Base-by-base conservation (phyloP, 2,113 vertebrate genomes). In the Morphnarchus princeps region DNA sequence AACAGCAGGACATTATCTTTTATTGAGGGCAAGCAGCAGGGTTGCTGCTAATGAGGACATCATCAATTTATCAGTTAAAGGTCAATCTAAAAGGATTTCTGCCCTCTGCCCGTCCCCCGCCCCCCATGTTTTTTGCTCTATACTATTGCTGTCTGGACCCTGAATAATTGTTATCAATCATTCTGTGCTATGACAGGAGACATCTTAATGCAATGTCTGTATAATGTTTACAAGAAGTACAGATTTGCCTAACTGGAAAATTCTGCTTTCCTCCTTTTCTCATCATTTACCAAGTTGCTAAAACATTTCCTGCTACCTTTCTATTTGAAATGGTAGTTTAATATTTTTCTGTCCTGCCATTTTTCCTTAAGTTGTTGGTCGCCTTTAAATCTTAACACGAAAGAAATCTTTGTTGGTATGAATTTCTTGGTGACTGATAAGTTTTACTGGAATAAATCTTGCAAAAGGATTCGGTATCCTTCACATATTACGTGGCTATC, bases 21-120 rank as follows among this genome's bases (percentile, higher is more conserved):
- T 98, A 98, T 98, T 97, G 98, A 98, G 96, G 97, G 92, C 96
- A 98, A 98, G 82, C 98, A 98, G 98, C 97, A 93, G 97, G 97
- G 96, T 85, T 96, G 96, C 97, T 98, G 94, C 96, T 98, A 98
- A 98, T 98, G 97, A 98, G 98, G 96, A 96, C 94, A 96, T 98
- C 95, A 98, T 97, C 96, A 98, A 96, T 97, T 97, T 98, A 97
- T 97, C 98, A 97, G 95, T 89, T 95, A 98, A 98, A 98, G 98
- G 98, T 98, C 98, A 98, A 93, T 78, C 78, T 95, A 57, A 96
- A 98, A 95, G 97, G 97, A 95, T 97, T 93, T 97, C 82, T 97
- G 91, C 81, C 84, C 92, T 95, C 77, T 84, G 69, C 61, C 79
- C 7, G 7, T 69, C 36, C 58, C 85, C 84, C 47, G 0, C 72